These are phyloP conservation scores for Nerophis lumbriciformis DNA, from an alignment of 2,113 vertebrate genomes.

Conservation along the genomic window DNA sequence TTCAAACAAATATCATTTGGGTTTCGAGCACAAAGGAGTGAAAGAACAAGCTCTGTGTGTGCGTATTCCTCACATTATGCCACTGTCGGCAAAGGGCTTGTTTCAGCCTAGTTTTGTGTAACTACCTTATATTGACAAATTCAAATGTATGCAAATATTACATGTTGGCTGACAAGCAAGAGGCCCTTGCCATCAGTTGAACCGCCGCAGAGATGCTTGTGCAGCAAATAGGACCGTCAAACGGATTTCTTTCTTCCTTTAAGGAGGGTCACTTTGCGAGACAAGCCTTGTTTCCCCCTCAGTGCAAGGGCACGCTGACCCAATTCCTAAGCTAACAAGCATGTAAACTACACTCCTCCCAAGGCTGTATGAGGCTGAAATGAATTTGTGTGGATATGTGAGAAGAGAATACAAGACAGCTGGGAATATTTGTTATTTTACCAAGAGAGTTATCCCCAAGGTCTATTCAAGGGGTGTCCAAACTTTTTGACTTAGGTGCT, in stretches of 20 bases:
- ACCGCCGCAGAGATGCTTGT: constrained; percentile 53
- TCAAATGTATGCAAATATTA: constrained; percentile 44
- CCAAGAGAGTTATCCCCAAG: constrained; percentile 6
- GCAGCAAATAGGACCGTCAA: constrained; percentile 32
- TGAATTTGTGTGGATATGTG: constrained; percentile 35
- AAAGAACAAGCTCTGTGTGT: neutral
- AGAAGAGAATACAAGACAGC: constrained; percentile 7
- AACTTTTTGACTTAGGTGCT: too few species aligned
- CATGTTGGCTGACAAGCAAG: constrained; percentile 17
- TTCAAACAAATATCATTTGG: constrained; percentile 32
- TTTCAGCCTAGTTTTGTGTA: constrained; percentile 11
- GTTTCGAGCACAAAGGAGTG: constrained; percentile 11
- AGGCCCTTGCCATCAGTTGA: constrained; percentile 25
- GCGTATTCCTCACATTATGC: constrained; percentile 13
- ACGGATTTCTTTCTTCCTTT: constrained; percentile 53
- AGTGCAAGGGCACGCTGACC: constrained; percentile 68
- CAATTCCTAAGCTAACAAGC: constrained; percentile 68
- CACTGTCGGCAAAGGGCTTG: constrained; percentile 22
- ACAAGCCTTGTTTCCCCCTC: constrained; percentile 40
- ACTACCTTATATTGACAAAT: constrained; percentile 44
- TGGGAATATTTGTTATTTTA: constrained; percentile 18
- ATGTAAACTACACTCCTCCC: constrained; percentile 57
- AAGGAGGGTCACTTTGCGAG: constrained; percentile 50
- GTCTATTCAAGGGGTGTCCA: too few species aligned
- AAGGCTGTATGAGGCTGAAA: constrained; percentile 35